Evolutionary conservation across 2,888 invertebrate genomes (phyloP).

Genomic region (Pharmacophagus antenor): DNA sequence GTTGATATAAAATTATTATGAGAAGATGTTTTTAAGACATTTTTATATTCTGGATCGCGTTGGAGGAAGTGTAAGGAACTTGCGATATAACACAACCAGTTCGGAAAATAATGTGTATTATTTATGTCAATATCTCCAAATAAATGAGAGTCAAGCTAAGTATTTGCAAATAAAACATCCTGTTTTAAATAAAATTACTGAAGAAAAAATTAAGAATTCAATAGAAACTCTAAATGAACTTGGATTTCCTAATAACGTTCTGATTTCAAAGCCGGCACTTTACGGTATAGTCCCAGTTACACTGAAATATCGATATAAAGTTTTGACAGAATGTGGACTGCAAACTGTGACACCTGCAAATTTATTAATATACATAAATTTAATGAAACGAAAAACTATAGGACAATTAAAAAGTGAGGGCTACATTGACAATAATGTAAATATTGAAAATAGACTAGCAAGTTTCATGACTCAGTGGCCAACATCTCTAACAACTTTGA

Average conservation of each 20-base stretch:
- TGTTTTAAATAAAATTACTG: conserved; percentile 51
- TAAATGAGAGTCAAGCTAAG: conserved; percentile 55
- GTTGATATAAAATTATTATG: background rate
- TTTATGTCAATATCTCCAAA: conserved; percentile 54
- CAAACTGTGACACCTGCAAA: conserved; percentile 44
- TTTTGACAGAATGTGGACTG: conserved; percentile 70
- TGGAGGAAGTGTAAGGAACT: conserved; percentile 12
- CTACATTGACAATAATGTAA: conserved; percentile 47
- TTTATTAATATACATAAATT: conserved; percentile 52
- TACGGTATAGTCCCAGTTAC: conserved; percentile 63
- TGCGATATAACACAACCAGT: conserved; percentile 21
- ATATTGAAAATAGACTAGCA: conserved; percentile 68
- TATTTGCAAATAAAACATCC: conserved; percentile 61
- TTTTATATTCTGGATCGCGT: conserved; percentile 9
- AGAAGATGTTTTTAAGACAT: conserved; percentile 18
- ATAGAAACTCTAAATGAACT: conserved; percentile 51
- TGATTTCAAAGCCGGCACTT: conserved; percentile 57
- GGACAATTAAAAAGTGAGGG: conserved; percentile 52
- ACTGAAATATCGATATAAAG: conserved; percentile 57
- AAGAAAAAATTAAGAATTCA: conserved; percentile 45
- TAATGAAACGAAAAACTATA: conserved; percentile 59
- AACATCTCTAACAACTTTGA: conserved; percentile 66
- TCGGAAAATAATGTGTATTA: conserved; percentile 35
- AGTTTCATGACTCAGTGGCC: conserved; percentile 73
- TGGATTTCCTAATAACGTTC: conserved; percentile 49